Evolutionary conservation across 2,113 vertebrate species (phyloP).

Genomic region (Podarcis raffonei): DNA sequence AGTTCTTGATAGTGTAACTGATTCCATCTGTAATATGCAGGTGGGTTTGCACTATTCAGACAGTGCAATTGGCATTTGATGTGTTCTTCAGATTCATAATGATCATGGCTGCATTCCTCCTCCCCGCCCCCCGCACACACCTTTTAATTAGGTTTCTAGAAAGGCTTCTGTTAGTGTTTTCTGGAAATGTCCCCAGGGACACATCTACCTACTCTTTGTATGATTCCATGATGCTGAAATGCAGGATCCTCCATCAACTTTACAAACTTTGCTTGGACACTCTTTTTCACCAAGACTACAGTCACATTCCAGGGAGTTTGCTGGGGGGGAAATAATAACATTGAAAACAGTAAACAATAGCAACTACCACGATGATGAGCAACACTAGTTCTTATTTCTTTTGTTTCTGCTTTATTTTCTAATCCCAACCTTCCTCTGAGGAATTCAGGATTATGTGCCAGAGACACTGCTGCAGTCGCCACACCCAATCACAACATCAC

Average conservation of each 20-base stretch:
- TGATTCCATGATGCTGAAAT: fast-evolving
- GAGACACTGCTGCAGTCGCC: too few relatives aligned
- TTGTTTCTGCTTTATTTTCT: background rate
- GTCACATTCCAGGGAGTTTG: background rate
- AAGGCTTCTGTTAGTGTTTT: background rate
- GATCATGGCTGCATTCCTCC: too few relatives aligned
- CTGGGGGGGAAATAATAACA: background rate
- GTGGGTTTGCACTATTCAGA: too few relatives aligned
- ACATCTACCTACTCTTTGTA: background rate
- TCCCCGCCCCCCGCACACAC: too few relatives aligned
- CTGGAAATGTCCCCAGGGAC: background rate
- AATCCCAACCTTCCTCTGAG: background rate
- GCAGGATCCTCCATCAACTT: background rate
- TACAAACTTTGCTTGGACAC: fast-evolving
- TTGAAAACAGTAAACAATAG: background rate
- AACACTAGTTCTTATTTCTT: background rate
- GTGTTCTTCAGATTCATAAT: too few relatives aligned
- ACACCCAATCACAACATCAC: too few relatives aligned
- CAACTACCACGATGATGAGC: too few relatives aligned
- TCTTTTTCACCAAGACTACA: fast-evolving
- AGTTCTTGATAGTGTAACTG: too few relatives aligned
- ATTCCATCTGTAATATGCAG: too few relatives aligned
- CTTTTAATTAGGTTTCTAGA: background rate
- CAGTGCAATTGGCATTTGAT: too few relatives aligned
- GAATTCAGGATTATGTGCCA: background rate